phyloP scores from a whole-genome alignment of 1,140 invertebrate species.

The Eupristina koningsbergeri region DNA sequence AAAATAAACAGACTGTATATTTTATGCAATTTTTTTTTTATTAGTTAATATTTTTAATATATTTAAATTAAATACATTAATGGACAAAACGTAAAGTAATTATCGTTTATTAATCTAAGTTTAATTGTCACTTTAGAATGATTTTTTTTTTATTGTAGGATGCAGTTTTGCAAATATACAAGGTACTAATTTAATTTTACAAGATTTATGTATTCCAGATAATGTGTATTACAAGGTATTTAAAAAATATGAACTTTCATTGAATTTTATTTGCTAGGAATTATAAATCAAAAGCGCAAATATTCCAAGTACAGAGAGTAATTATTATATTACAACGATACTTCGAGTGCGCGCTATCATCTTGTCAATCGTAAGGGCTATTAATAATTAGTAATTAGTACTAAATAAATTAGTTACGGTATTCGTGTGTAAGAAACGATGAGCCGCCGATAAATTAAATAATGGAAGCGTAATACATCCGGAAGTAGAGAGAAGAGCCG shows the following conservation, averaged over 20 bases:
- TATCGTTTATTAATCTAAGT: too few species aligned
- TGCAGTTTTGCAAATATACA: not conserved
- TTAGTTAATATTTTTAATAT: too few species aligned
- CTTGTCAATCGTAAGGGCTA: not conserved
- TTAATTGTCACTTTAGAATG: too few species aligned
- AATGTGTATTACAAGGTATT: not conserved
- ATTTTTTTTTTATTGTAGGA: not conserved
- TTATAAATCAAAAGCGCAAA: not conserved
- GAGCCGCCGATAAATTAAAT: not conserved
- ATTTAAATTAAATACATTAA: too few species aligned
- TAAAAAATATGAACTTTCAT: not conserved
- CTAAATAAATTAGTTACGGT: not conserved
- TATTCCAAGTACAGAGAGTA: not conserved
- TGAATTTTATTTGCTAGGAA: not conserved
- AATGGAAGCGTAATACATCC: not conserved
- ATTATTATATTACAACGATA: conserved; percentile 3
- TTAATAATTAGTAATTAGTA: not conserved
- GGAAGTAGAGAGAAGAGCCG: not conserved
- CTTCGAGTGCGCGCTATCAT: not conserved
- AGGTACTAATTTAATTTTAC: not conserved
- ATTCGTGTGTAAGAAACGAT: not conserved
- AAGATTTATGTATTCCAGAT: not conserved
- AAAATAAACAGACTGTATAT: too few species aligned
- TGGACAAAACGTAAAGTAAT: too few species aligned
- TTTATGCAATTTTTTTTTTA: too few species aligned